Evolutionary conservation across 2,888 invertebrate species (phyloP).

Genomic region (Oasisia sp.): DNA sequence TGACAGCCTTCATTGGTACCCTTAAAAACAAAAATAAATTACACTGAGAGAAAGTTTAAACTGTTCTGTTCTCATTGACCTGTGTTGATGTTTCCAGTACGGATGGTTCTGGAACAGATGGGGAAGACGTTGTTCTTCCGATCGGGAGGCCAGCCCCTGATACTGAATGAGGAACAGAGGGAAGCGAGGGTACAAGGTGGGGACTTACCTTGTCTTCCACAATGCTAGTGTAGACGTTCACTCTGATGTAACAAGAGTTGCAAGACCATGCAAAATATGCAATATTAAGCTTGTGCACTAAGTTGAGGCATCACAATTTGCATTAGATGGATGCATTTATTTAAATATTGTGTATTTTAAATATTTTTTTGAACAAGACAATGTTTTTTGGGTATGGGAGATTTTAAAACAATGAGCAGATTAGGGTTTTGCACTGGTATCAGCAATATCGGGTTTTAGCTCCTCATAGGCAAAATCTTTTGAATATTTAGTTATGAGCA

Average conservation of each 20-base stretch:
- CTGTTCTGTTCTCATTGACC: not conserved
- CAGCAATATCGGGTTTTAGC: no score
- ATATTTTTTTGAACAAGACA: conserved; percentile 7
- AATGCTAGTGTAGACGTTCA: not conserved
- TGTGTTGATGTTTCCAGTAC: conserved; percentile 49
- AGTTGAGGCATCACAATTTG: not conserved
- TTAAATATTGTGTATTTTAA: not conserved
- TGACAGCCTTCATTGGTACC: not conserved
- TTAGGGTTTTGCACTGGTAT: no score
- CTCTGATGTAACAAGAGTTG: not conserved
- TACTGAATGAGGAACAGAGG: conserved; percentile 66
- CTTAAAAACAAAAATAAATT: not conserved
- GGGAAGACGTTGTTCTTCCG: conserved; percentile 67
- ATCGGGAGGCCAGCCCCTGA: conserved; percentile 66
- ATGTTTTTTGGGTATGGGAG: not conserved
- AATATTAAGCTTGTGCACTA: not conserved
- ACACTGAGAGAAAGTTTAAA: not conserved
- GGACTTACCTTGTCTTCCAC: not conserved
- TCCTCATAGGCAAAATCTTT: no score
- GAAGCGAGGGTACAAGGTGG: conserved; percentile 64
- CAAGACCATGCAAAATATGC: not conserved
- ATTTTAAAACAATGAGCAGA: not conserved
- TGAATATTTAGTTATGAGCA: no score
- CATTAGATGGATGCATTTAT: not conserved
- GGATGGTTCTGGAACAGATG: conserved; percentile 65